Evolutionary conservation across 2,797 vertebrate species (phyloP).

Genomic region (Tokudaia tokunoshimensis): DNA sequence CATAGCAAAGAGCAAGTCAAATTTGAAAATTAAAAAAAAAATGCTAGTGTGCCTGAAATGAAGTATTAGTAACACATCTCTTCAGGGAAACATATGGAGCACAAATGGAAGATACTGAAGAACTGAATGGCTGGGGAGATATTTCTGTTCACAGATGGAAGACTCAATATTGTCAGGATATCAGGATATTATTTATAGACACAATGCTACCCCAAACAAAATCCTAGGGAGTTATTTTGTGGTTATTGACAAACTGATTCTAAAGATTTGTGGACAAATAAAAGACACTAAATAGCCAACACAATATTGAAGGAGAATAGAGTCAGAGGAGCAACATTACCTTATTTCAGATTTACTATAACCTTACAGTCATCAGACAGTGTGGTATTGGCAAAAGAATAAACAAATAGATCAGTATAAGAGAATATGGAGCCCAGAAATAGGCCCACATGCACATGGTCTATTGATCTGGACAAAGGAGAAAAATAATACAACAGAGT

Average conservation of each 20-base stretch:
- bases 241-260: constrained; percentile 10
- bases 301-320: neutral
- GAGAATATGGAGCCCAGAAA: neutral
- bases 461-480: neutral
- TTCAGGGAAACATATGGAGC: neutral
- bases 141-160: neutral
- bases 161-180: neutral
- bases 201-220: constrained; percentile 19
- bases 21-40: constrained; percentile 13
- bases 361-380: neutral
- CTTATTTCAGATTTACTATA: constrained; percentile 37
- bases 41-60: neutral
- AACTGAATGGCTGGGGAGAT: neutral
- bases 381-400: neutral
- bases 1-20: neutral
- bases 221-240: neutral
- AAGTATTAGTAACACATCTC: neutral
- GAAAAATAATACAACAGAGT: neutral
- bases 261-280: constrained; percentile 21
- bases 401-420: neutral
- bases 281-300: constrained; percentile 7
- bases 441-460: neutral
- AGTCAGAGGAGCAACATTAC: neutral
- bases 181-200: neutral
- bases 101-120: neutral